Evolutionary conservation across 2,797 vertebrate species (phyloP), one percentile per base, ranked within the genome.

Genomic region (Muraenolepis orangiensis): DNA sequence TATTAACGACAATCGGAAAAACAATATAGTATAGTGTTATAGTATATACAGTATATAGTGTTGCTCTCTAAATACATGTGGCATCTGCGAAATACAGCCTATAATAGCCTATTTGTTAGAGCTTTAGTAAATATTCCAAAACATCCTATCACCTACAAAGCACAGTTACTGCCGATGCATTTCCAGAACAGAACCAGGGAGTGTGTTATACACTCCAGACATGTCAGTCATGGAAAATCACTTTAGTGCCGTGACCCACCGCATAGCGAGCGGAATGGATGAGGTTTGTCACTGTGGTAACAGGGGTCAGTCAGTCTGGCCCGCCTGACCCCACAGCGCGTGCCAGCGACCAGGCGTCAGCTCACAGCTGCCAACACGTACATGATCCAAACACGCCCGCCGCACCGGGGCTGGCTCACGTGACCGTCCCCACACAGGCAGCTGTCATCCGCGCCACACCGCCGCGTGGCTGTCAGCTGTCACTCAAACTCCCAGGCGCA

Each of bases 401-500:
- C 32, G 3, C n/a, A n/a, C n/a, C n/a, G n/a, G n/a, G n/a, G n/a
- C n/a, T n/a, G n/a, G n/a, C n/a, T 57, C 51, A 57, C 8, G 20
- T 23, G 51, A 57, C 51, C n/a, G n/a, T n/a, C 82, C 77, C 80
- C 69, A 69, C 76, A 74, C 70, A 78, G 81, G 78, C 32, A 61
- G 76, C 77, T 57, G 67, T 69, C n/a, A 69, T 69, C 30, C 67
- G 30, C 32, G 51, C 51, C 51, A 23, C 51, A 57, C 51, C 51
- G 51, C n/a, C n/a, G 51, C 51, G n/a, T n/a, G 6, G 51, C 51
- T 23, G 23, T 57, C 51, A 57, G 51, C 51, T n/a, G 51, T 57
- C 51, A 57, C 20, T 57, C 51, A 57, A 57, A 23, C 51, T 57
- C 51, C 51, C 20, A 57, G 51, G 20, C 51, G 20, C 20, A 10